A percentile compares a stretch with the other conserved stretches of the same genome.
Conservation (phyloP, 1,140 invertebrate genomes). For the Agrypnia vestita region DNA sequence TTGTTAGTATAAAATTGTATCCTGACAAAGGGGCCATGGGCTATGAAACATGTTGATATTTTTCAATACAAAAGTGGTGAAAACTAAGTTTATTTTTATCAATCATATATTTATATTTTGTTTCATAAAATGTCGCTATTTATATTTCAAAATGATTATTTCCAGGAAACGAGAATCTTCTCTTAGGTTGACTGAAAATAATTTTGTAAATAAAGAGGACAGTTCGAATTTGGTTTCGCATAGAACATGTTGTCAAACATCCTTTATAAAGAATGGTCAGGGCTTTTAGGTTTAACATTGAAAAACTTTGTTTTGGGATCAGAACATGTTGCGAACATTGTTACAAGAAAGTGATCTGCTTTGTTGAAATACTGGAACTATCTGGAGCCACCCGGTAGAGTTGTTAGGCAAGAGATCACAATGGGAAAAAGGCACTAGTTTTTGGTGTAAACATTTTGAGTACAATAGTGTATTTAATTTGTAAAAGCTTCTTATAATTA, state of each 20-base stretch:
- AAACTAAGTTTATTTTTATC: no score
- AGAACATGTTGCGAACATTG: constrained; percentile 48
- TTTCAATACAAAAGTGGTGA: no score
- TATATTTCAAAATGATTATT: background rate
- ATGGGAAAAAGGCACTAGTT: background rate
- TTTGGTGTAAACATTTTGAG: background rate
- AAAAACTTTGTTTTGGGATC: constrained; percentile 1
- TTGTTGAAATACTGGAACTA: constrained; percentile 8
- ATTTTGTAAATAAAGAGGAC: constrained; percentile 37
- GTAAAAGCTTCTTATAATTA: background rate
- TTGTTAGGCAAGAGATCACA: background rate
- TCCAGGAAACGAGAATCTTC: background rate
- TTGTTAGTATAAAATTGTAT: no score
- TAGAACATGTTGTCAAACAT: constrained; percentile 59
- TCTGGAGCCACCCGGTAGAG: constrained; percentile 5
- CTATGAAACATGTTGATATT: no score
- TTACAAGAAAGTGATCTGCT: constrained; percentile 24
- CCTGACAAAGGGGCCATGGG: no score
- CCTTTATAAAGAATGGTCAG: constrained; percentile 55
- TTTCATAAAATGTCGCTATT: no score
- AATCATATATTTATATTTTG: no score
- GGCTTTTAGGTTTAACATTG: constrained; percentile 22
- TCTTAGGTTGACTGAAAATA: constrained; percentile 32
- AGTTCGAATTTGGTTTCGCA: constrained; percentile 45
- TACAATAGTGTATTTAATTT: background rate